Base-by-base conservation (phyloP, 2,888 invertebrate species). In the Meghimatium bilineatum region DNA sequence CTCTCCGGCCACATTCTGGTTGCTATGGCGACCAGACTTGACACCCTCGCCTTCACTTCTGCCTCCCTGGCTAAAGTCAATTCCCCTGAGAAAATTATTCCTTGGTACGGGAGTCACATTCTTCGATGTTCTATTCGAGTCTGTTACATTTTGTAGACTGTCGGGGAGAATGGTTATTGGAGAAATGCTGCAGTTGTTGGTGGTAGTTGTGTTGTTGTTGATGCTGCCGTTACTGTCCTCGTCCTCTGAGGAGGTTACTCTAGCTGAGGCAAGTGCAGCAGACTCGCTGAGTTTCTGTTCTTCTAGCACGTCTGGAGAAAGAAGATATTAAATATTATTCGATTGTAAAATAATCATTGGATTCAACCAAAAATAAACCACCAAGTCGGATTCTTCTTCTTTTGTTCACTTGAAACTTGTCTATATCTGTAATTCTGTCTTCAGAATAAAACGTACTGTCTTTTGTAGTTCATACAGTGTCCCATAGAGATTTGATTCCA, bases 281-380 rank as follows among this genome's bases (percentile, higher is more conserved):
- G 78, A 78, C 78, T 83, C 83, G 49, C 83, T 83, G 1, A 83
- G 60, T 23, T 72, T 78, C 72, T 83, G 83, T 69, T 83, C 83
- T 38, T 83, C 83, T 63, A 78, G 14, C 20, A 78, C 71, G 38
- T 83, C 83, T 83, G 83, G 20, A 38, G 49, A 72, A 72, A 34
- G 23, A 20, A 44, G 44, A 44, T 12, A 44, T 10, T 1, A 34
- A 14, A 20, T 17, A 17, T 29, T 66, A 29, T 32, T 32, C 36
- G 23, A 34, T 34, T 3, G 8, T 29, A 14, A 6, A 14, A 26
- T 26, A 26, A 26, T 6, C 17, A 26, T n/a, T n/a, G 26, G 66
- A 44, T 5, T 8, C 44, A 44, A 44, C 44, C n/a, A n/a, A n/a
- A n/a, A n/a, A n/a, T n/a, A n/a, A n/a, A n/a, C n/a, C n/a, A n/a